phyloP scores from a whole-genome alignment of 2,888 invertebrate genomes.

The Hemaris fuciformis region DNA sequence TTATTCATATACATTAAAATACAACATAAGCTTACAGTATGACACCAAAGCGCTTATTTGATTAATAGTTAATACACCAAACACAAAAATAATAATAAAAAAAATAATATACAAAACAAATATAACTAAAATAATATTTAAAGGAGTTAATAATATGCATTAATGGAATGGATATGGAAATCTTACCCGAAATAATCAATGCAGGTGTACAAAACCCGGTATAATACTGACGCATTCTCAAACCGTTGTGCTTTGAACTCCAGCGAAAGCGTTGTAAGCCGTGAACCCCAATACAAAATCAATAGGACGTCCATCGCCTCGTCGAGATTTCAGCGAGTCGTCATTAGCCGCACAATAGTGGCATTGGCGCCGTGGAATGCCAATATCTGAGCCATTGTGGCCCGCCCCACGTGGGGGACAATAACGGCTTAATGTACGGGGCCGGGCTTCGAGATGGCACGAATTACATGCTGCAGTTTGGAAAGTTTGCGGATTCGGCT shows the following conservation, averaged over 20 bases:
- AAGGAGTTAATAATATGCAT: too few species aligned
- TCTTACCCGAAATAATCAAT: too few species aligned
- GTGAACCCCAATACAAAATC: slow-evolving; percentile 44
- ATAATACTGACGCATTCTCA: neutral
- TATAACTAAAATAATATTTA: too few species aligned
- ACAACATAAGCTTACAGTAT: too few species aligned
- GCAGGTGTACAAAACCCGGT: too few species aligned
- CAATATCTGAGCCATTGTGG: slow-evolving; percentile 68
- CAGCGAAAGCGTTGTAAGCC: slow-evolving; percentile 10
- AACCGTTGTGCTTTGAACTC: neutral
- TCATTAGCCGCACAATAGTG: slow-evolving; percentile 71
- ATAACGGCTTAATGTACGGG: slow-evolving; percentile 39
- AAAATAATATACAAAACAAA: too few species aligned
- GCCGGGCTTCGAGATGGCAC: neutral
- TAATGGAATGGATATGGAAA: too few species aligned
- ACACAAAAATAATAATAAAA: too few species aligned
- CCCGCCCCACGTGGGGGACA: slow-evolving; percentile 40
- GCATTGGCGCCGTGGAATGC: slow-evolving; percentile 63
- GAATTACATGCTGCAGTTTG: slow-evolving; percentile 6
- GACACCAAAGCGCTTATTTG: too few species aligned
- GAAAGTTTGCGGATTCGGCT: neutral
- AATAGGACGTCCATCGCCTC: slow-evolving; percentile 36
- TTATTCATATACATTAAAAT: too few species aligned
- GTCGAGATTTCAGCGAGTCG: slow-evolving; percentile 65
- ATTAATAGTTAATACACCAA: too few species aligned